Evolutionary conservation across 2,888 invertebrate species (phyloP), one percentile per base, ranked within the genome.

Genomic region (Rosalia funebris): DNA sequence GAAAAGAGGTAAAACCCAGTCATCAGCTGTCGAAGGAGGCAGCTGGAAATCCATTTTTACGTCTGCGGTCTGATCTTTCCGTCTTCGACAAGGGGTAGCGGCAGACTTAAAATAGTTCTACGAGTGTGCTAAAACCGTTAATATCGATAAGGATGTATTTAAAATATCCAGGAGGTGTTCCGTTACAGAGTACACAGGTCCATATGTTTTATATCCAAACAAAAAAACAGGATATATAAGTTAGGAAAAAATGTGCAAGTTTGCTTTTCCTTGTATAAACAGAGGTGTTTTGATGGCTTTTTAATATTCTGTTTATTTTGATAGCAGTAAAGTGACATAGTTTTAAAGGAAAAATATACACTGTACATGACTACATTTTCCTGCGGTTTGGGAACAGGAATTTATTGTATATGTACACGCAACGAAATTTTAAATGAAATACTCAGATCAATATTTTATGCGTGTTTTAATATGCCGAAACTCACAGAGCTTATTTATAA

Each of bases 81-180:
- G 25, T 44, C 14, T n/a, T 32, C 46, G 4, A 32, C 42, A 53
- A 47, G 56, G 60, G 61, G 56, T 62, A 41, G 48, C 54, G 54
- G 57, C 25, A 11, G 19, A 54, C 57, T 63, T 56, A 53, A 63
- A 63, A 63, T 63, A 63, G 60, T 45, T 63, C 55, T 41, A 64
- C n/a, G 61, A 56, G 64, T 53, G 61, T 64, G 64, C 64, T 64
- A 62, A 64, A 62, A 59, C 61, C 56, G 64, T 64, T 61, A 64
- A 37, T 56, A 59, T 58, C 61, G 59, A 64, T 60, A 64, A 64
- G 58, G 53, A 62, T 45, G 56, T 15, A 32, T 54, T 44, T 54
- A 54, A 54, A 44, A 44, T 19, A 11, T 48, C 16, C 17, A 11
- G 11, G 20, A 39, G 44, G 39, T 15, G 53, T 46, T 57, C 50